phyloP scores from a whole-genome alignment of 2,888 invertebrate genomes.

The Pseudolycoriella hygida region DNA sequence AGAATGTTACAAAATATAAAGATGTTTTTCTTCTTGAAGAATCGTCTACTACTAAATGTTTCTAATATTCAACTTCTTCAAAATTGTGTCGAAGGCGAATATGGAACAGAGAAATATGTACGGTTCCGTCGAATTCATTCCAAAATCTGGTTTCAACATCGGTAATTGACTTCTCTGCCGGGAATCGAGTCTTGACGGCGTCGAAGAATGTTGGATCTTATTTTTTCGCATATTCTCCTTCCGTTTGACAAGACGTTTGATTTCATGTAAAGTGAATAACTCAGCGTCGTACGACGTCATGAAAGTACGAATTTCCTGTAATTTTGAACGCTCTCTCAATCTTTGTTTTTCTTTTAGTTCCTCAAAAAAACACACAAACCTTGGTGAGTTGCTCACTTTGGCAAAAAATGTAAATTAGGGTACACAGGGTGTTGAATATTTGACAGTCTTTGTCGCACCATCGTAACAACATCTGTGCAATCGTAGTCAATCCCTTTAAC shows the following conservation, averaged over 20 bases:
- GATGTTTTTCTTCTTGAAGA: too few relatives aligned
- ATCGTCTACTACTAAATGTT: too few relatives aligned
- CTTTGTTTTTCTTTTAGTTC: background rate
- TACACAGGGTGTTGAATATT: slow-evolving; percentile 44
- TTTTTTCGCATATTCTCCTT: slow-evolving; percentile 29
- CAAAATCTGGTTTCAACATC: slow-evolving; percentile 26
- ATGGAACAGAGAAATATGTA: slow-evolving; percentile 27
- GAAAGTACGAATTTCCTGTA: slow-evolving; percentile 24
- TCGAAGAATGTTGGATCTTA: slow-evolving; percentile 15
- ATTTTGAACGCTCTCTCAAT: background rate
- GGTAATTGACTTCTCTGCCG: slow-evolving; percentile 14
- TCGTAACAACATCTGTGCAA: slow-evolving; percentile 44
- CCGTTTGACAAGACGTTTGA: slow-evolving; percentile 26
- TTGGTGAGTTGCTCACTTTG: slow-evolving; percentile 23
- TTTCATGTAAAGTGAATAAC: slow-evolving; percentile 26
- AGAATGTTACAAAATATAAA: too few relatives aligned
- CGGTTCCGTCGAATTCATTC: slow-evolving; percentile 22
- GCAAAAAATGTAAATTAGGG: slow-evolving; percentile 46
- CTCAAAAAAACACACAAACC: too few relatives aligned
- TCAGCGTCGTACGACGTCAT: slow-evolving; percentile 25
- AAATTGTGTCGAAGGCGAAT: slow-evolving; percentile 26
- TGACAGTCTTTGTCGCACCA: slow-evolving; percentile 48
- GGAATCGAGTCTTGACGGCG: background rate
- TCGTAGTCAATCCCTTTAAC: slow-evolving; percentile 38
- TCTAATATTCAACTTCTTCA: slow-evolving; percentile 21